phyloP scores from a whole-genome alignment of 2,888 invertebrate species.

The Ypsolopha scabrella region DNA sequence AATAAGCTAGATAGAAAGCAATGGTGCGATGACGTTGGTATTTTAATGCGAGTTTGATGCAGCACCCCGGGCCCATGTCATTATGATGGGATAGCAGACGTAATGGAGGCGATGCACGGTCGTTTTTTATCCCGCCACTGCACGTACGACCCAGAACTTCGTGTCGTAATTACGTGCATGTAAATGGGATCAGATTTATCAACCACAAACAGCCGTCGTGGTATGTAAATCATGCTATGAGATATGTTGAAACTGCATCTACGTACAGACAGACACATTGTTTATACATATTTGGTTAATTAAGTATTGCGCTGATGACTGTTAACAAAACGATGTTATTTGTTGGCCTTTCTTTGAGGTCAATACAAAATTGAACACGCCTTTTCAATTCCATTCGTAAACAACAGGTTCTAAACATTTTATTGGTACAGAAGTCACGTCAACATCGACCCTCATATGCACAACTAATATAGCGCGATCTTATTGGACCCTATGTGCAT shows the following conservation, averaged over 20 bases:
- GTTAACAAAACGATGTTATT: too few species aligned
- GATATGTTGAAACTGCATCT: not conserved
- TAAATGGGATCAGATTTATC: constrained; percentile 60
- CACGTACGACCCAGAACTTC: constrained; percentile 12
- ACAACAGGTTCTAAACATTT: constrained; percentile 29
- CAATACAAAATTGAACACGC: not conserved
- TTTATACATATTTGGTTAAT: not conserved
- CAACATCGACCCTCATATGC: constrained; percentile 45
- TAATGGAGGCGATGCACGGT: not conserved
- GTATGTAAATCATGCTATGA: constrained; percentile 1
- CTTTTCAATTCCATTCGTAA: not conserved
- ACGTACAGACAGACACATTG: not conserved
- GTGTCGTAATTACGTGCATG: constrained; percentile 50
- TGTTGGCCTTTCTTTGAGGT: too few species aligned
- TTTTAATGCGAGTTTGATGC: constrained; percentile 51
- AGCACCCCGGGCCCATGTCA: constrained; percentile 29
- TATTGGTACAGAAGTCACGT: constrained; percentile 41
- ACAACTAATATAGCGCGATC: constrained; percentile 12
- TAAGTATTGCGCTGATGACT: too few species aligned
- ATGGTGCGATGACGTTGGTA: constrained; percentile 15
- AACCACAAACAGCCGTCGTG: constrained; percentile 16
- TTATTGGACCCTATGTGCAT: not conserved
- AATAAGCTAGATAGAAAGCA: not conserved
- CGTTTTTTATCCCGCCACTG: constrained; percentile 16
- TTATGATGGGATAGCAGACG: constrained; percentile 17